Evolutionary conservation across 1,140 invertebrate species (phyloP), one percentile per base, ranked within the genome.

Genomic region (Lepidurus arcticus): DNA sequence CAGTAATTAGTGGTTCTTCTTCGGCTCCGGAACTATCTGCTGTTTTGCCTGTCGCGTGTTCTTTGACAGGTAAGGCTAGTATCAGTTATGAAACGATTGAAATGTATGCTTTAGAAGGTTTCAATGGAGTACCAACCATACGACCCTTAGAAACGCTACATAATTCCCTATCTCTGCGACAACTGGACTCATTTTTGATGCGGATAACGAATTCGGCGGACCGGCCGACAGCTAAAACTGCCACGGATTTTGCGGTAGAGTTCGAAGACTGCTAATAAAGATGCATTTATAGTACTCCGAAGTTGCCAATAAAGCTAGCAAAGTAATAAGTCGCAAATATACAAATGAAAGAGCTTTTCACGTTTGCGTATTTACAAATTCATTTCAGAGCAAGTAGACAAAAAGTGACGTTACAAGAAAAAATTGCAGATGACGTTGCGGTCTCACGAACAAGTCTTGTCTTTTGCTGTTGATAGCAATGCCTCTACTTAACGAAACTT

Each of bases 121-220:
- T 93, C 84, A 92, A 92, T 42, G 92, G 94, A 81, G 95, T 98
- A 73, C 96, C 96, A 47, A 91, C 94, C 1, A 96, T 98, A 81
- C 89, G 95, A 74, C 95, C 96, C 1, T 84, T 98, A 82, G 96
- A 98, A 86, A 98, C 97, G 4, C 86, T 98, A 44, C 96, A 98
- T 86, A 98, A 98, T 86, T 94, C 95, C 43, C 85, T 98, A 79
- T 98, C 95, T 42, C 87, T 98, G 80, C 90, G 91, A 47, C 94
- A 98, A 84, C 85, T 98, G 80, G 95, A 97, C 83, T 86, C 86
- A 6, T 98, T 97, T 84, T 85, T 98, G 81, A 92, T 94, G 81
- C 89, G 90, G 81, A 93, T 95, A 88, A 94, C 92, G 0, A 87
- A 88, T 42, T 88, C 81, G 10, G 77, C 82, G 16, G 82, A 81